Conservation (phyloP, 2,888 invertebrate species). For the Drosophila birchii region DNA sequence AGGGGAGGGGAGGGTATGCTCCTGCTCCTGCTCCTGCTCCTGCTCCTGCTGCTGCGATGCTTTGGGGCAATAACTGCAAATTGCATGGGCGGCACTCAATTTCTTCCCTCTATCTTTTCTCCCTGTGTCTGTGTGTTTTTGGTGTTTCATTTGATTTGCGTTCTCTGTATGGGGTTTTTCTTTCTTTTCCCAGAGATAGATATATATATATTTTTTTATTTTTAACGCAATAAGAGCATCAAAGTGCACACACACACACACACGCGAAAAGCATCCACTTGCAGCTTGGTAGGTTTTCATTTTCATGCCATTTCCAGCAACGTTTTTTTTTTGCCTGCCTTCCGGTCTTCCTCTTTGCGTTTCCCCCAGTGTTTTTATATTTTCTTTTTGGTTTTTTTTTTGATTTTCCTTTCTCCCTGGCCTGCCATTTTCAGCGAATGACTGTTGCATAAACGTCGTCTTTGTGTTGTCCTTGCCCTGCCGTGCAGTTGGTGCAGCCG, state of each 20-base stretch:
- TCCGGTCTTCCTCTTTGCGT: constrained; percentile 12
- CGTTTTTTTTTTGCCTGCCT: constrained; percentile 31
- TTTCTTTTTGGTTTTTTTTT: constrained; percentile 9
- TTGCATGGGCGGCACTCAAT: constrained; percentile 81
- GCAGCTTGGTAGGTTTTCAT: constrained; percentile 62
- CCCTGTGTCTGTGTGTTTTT: constrained; percentile 47
- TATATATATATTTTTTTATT: constrained; percentile 26
- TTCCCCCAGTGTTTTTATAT: constrained; percentile 4
- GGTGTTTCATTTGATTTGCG: constrained; percentile 79
- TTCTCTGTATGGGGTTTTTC: constrained; percentile 52
- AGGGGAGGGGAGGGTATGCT: neutral
- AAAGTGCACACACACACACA: constrained; percentile 66
- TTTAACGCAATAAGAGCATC: constrained; percentile 79
- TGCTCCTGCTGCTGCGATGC: constrained; percentile 18
- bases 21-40: constrained; percentile 9
- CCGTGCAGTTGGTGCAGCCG: constrained; percentile 71
- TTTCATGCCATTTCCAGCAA: constrained; percentile 46
- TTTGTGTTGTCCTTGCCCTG: constrained; percentile 66
- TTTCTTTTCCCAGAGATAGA: constrained; percentile 8
- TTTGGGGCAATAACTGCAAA: constrained; percentile 78
- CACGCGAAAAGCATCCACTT: constrained; percentile 42
- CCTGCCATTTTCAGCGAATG: constrained; percentile 72
- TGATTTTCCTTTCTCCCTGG: constrained; percentile 26
- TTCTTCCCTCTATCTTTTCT: constrained; percentile 47
- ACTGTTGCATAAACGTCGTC: constrained; percentile 80